Conservation (phyloP, 1,140 invertebrate genomes). For the Acromyrmex heyeri region DNA sequence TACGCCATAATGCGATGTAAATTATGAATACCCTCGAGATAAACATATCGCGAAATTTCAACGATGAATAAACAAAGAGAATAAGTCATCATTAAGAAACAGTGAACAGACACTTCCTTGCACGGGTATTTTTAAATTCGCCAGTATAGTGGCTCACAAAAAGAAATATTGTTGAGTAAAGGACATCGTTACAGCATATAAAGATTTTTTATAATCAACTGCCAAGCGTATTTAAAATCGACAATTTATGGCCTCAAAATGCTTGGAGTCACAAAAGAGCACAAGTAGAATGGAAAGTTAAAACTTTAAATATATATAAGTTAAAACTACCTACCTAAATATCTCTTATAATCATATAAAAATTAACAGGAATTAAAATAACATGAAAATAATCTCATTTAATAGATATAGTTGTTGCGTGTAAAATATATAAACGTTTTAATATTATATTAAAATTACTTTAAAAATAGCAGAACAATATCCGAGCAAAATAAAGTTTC, state of each 20-base stretch:
- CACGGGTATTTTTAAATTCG: slow-evolving; percentile 13
- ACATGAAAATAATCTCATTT: too few species aligned
- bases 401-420: neutral
- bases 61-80: slow-evolving; percentile 37
- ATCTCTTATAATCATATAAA: neutral
- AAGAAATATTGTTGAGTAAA: slow-evolving; percentile 1
- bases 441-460: neutral
- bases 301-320: neutral
- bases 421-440: neutral
- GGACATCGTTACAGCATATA: neutral
- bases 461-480: neutral
- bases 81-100: slow-evolving; percentile 23
- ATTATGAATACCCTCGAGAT: slow-evolving; percentile 12
- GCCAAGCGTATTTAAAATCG: neutral
- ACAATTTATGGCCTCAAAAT: neutral
- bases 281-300: neutral
- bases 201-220: slow-evolving; percentile 20
- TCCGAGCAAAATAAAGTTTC: neutral
- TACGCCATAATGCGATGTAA: neutral
- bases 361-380: neutral
- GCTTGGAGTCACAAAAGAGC: neutral
- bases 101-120: neutral
- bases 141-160: neutral
- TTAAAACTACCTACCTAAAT: too few species aligned
- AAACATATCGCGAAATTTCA: slow-evolving; percentile 26